phyloP scores from a whole-genome alignment of 2,888 invertebrate species.

The Callosobruchus maculatus region DNA sequence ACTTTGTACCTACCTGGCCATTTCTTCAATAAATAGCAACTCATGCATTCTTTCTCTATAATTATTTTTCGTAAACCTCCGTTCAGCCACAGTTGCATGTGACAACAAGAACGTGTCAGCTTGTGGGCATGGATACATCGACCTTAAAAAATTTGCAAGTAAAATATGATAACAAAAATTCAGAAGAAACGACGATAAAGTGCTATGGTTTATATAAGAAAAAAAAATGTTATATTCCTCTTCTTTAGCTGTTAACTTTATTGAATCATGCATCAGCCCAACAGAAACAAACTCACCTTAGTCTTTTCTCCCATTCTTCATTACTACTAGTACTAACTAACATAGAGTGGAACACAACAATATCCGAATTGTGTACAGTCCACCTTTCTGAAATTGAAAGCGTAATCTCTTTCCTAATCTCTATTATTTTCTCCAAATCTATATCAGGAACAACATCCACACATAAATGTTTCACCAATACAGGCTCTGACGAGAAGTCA shows the following conservation, averaged over 20 bases:
- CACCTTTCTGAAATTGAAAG: slow-evolving; percentile 59
- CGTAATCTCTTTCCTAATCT: slow-evolving; percentile 58
- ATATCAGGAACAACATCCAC: slow-evolving; percentile 72
- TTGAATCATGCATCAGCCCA: too few relatives aligned
- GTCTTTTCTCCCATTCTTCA: slow-evolving; percentile 54
- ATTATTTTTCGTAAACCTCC: slow-evolving; percentile 62
- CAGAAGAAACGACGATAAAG: too few relatives aligned
- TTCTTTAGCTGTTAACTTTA: too few relatives aligned
- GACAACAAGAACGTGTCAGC: slow-evolving; percentile 64
- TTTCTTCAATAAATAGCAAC: slow-evolving; percentile 71
- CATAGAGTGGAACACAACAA: slow-evolving; percentile 38
- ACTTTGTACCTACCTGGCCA: slow-evolving; percentile 58
- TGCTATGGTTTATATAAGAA: too few relatives aligned
- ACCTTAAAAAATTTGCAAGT: slow-evolving; percentile 28
- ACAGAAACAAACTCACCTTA: slow-evolving; percentile 38
- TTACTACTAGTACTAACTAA: slow-evolving; percentile 29
- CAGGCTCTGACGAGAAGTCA: slow-evolving; percentile 66
- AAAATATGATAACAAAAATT: too few relatives aligned
- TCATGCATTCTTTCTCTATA: slow-evolving; percentile 73
- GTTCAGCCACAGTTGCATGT: slow-evolving; percentile 63
- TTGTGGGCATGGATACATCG: slow-evolving; percentile 64
- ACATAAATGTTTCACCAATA: slow-evolving; percentile 64
- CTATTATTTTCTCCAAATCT: slow-evolving; percentile 62
- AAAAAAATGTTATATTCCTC: too few relatives aligned
- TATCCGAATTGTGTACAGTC: slow-evolving; percentile 52